Evolutionary conservation across 2,888 invertebrate species (phyloP).

Genomic region (Agrenia bidenticulata): DNA sequence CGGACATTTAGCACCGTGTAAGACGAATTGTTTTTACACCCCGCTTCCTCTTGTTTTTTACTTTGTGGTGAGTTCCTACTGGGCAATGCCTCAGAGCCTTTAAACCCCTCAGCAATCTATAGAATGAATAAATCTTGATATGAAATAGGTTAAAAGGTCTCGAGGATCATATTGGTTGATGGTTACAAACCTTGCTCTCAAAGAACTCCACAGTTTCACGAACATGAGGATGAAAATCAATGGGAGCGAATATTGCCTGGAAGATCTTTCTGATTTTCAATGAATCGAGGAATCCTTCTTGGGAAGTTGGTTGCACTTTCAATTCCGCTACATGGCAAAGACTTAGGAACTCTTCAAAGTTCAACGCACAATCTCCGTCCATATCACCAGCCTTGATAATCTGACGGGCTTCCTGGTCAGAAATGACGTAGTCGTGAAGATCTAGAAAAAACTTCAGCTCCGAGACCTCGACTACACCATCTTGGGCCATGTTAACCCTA

Average conservation of each 20-base stretch:
- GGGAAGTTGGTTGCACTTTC: not conserved
- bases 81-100: not conserved
- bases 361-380: not conserved
- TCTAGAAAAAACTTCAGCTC: constrained; percentile 2
- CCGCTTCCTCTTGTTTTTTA: not conserved
- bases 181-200: constrained; percentile 9
- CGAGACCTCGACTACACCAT: not conserved
- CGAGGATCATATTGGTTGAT: not conserved
- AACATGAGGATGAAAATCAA: not conserved
- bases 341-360: constrained; percentile 1
- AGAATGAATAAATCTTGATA: not conserved
- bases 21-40: not conserved
- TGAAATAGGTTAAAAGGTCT: not conserved
- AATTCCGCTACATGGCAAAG: not conserved
- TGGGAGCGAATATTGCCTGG: not conserved
- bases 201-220: constrained; percentile 1
- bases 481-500: constrained; percentile 13
- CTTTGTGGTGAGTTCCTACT: not conserved
- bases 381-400: not conserved
- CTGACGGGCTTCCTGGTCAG: not conserved
- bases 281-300: not conserved
- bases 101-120: not conserved
- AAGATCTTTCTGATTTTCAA: not conserved
- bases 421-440: not conserved
- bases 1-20: not conserved